Conservation (phyloP, 2,113 vertebrate genomes). For the Podarcis raffonei region DNA sequence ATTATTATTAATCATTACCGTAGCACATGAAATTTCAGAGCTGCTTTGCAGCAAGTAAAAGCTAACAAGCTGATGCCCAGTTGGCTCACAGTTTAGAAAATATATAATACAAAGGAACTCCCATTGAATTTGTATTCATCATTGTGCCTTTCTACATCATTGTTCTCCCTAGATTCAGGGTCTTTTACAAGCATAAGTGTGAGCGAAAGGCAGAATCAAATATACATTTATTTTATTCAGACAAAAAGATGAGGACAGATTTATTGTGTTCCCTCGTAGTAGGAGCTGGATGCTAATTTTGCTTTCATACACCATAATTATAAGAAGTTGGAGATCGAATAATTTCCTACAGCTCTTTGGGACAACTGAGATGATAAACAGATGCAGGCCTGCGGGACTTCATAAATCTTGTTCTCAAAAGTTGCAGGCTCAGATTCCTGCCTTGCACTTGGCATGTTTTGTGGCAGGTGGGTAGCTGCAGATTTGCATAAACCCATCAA, state of each 20-base stretch:
- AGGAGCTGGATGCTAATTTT: neutral
- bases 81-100: neutral
- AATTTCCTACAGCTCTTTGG: neutral
- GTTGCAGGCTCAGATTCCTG: fast-evolving
- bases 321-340: neutral
- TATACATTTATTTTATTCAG: neutral
- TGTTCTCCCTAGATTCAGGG: neutral
- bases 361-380: neutral
- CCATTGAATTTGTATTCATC: neutral
- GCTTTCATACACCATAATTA: neutral
- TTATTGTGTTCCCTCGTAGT: neutral
- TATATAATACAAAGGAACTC: neutral
- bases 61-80: neutral
- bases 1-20: slow-evolving; percentile 8
- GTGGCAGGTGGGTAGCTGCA: fast-evolving
- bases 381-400: slow-evolving; percentile 6
- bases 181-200: neutral
- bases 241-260: slow-evolving; percentile 19
- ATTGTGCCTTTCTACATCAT: fast-evolving
- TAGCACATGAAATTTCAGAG: neutral
- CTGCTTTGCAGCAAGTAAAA: neutral
- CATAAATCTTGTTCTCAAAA: slow-evolving; percentile 12
- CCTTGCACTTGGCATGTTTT: neutral
- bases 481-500: neutral
- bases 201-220: neutral